These are phyloP conservation scores for Phyllotreta striolata DNA, from an alignment of 2,888 invertebrate species.

Conservation along the genomic window DNA sequence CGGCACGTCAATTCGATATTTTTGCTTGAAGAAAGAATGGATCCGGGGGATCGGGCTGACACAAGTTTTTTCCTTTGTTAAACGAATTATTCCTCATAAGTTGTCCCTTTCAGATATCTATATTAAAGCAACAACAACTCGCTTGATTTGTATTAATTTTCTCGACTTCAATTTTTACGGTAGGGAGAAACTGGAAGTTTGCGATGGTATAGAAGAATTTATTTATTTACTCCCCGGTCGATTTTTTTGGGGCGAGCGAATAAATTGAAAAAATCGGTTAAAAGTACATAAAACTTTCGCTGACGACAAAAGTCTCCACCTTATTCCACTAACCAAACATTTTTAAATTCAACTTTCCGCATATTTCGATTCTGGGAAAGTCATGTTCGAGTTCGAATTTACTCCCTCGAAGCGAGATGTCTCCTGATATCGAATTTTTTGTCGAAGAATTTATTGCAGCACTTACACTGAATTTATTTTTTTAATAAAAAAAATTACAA, in stretches of 20 bases:
- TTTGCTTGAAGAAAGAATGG: background rate
- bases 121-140: too few relatives aligned
- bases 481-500: constrained; percentile 1
- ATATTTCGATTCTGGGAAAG: background rate
- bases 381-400: background rate
- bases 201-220: background rate
- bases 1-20: constrained; percentile 6
- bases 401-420: background rate
- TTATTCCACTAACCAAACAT: constrained; percentile 14
- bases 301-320: constrained; percentile 15
- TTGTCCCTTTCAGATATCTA: too few relatives aligned
- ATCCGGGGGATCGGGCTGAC: background rate
- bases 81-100: too few relatives aligned
- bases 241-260: constrained; percentile 9
- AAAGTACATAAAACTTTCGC: constrained; percentile 24
- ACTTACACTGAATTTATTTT: background rate
- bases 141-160: too few relatives aligned
- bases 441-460: background rate
- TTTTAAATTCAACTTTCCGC: constrained; percentile 7
- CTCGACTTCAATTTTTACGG: too few relatives aligned
- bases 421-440: background rate
- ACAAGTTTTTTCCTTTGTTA: too few relatives aligned
- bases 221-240: constrained; percentile 1
- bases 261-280: constrained; percentile 19
- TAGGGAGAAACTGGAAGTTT: background rate